Evolutionary conservation across 2,797 vertebrate genomes (phyloP).

Genomic region (Petrocephalus schoutedeni): DNA sequence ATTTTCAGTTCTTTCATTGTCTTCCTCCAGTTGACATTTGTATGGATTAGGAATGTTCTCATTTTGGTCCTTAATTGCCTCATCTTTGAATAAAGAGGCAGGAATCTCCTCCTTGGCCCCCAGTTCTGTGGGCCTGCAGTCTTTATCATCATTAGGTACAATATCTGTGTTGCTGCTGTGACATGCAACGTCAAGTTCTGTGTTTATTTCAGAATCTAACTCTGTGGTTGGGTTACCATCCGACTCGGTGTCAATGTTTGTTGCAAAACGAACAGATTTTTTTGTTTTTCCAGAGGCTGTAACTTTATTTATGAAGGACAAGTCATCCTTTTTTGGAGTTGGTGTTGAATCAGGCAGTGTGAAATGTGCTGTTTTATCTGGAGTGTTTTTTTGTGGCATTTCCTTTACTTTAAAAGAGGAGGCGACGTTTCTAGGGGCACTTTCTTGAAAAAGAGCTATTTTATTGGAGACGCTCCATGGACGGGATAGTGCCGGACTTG

Average conservation of each 20-base stretch:
- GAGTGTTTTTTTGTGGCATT: constrained; percentile 8
- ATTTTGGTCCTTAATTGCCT: constrained; percentile 15
- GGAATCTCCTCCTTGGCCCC: not conserved
- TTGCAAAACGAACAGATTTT: constrained; percentile 57
- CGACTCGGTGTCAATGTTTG: constrained; percentile 31
- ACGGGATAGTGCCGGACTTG: constrained; percentile 26
- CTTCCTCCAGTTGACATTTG: constrained; percentile 22
- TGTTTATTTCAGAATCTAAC: constrained; percentile 16
- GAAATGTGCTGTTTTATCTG: constrained; percentile 24
- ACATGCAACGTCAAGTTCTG: constrained; percentile 7
- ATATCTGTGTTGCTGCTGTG: constrained; percentile 21
- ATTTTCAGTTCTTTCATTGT: not conserved
- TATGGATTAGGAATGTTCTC: constrained; percentile 27
- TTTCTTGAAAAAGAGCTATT: constrained; percentile 24
- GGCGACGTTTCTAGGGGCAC: not conserved
- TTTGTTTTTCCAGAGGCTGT: constrained; percentile 37
- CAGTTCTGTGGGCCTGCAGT: constrained; percentile 7
- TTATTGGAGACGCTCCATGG: constrained; percentile 28
- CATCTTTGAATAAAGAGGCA: constrained; percentile 22
- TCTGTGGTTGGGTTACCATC: constrained; percentile 8
- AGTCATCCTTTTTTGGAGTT: constrained; percentile 23
- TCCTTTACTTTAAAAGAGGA: not conserved
- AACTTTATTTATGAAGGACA: constrained; percentile 11
- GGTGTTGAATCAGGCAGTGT: constrained; percentile 19
- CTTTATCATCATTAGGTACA: not conserved